Evolutionary conservation across 2,113 vertebrate genomes (phyloP).

Genomic region (Ascaphus truei): DNA sequence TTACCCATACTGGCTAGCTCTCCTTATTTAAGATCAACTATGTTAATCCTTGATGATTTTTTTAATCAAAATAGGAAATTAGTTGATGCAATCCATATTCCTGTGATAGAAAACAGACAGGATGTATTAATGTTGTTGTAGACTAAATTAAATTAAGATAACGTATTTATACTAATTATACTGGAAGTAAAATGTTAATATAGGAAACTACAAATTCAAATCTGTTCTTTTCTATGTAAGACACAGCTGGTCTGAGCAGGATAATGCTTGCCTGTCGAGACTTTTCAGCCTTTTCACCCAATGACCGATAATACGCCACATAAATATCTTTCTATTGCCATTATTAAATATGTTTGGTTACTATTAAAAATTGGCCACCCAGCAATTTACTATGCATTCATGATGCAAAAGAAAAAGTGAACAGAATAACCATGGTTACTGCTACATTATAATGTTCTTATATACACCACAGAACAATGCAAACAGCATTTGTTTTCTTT

Average conservation of each 20-base stretch:
- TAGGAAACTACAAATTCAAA: conserved; percentile 1
- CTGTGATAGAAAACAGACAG: conserved; percentile 23
- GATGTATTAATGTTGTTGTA: conserved; percentile 6
- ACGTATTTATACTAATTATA: conserved; percentile 28
- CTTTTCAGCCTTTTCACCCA: conserved; percentile 16
- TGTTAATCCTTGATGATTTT: not conserved
- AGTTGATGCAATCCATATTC: not conserved
- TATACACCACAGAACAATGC: too few species aligned
- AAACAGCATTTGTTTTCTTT: too few species aligned
- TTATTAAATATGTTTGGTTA: not conserved
- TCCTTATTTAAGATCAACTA: too few species aligned
- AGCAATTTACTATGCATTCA: not conserved
- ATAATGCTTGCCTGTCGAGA: not conserved
- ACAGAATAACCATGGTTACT: too few species aligned
- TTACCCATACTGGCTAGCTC: not conserved
- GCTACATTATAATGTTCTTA: too few species aligned
- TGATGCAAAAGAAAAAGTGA: not conserved
- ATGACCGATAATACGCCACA: conserved; percentile 15
- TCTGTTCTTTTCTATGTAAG: not conserved
- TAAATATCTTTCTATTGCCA: not conserved
- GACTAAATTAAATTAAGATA: conserved; percentile 5
- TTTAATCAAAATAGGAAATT: conserved; percentile 17
- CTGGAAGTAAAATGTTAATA: conserved; percentile 3
- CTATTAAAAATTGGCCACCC: not conserved
- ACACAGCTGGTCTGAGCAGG: conserved; percentile 14